Evolutionary conservation across 2,888 invertebrate species (phyloP).

Genomic region (Shargacucullia verbasci): DNA sequence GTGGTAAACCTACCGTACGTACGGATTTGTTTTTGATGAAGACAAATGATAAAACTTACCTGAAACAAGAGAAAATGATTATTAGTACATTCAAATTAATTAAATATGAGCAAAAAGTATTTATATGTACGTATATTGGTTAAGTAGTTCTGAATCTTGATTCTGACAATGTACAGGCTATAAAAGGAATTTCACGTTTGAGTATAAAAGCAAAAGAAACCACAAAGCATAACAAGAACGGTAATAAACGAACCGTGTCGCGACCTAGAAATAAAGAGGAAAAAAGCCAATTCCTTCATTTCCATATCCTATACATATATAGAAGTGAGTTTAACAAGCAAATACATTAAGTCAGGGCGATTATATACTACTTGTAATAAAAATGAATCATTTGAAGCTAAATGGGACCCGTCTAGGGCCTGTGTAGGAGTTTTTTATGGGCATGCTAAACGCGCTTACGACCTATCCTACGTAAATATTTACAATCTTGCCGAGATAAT

Average conservation of each 20-base stretch:
- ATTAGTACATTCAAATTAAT: slow-evolving; percentile 7
- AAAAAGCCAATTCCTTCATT: slow-evolving; percentile 31
- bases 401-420: slow-evolving; percentile 22
- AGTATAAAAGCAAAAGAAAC: slow-evolving; percentile 25
- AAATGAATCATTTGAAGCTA: slow-evolving; percentile 29
- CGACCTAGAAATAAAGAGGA: slow-evolving; percentile 22
- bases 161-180: too few species aligned
- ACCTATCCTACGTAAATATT: slow-evolving; percentile 8
- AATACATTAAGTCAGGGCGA: slow-evolving; percentile 31
- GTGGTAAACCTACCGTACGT: slow-evolving; percentile 32
- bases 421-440: slow-evolving; percentile 15
- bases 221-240: slow-evolving; percentile 35
- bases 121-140: too few species aligned
- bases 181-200: too few species aligned
- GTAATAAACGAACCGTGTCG: slow-evolving; percentile 38
- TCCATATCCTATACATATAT: slow-evolving; percentile 41
- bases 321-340: slow-evolving; percentile 37
- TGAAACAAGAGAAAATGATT: slow-evolving; percentile 41
- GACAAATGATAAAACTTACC: slow-evolving; percentile 45
- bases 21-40: slow-evolving; percentile 16
- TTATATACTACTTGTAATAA: slow-evolving; percentile 34
- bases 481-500: slow-evolving; percentile 2
- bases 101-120: not conserved
- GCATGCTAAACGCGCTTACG: slow-evolving; percentile 15
- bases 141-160: too few species aligned